Evolutionary conservation across 2,888 invertebrate species (phyloP), one percentile per base, ranked within the genome.

Genomic region (Bibio marci): DNA sequence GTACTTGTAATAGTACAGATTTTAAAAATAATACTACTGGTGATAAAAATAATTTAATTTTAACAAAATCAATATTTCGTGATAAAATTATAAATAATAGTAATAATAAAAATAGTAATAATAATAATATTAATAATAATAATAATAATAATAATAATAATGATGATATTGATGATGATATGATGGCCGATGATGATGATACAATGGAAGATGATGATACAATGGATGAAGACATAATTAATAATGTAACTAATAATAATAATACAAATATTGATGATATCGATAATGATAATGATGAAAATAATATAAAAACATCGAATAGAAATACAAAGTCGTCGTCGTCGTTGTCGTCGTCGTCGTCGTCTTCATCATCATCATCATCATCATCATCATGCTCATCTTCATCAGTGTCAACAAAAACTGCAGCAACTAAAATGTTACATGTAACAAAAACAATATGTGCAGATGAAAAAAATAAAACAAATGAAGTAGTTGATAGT

Each of bases 401-500:
- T 22, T 35, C 5, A 22, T 22, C 30, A 34, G 25, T 17, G 17
- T 14, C 26, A 19, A 35, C 6, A 40, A 38, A 14, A 42, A 43
- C 25, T 43, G 32, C 45, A 43, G 32, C 45, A 45, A 45, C 41
- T 43, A 46, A 42, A 38, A 38, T 35, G 17, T 39, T 22, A 40
- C 42, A 17, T 40, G 40, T 31, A 22, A 39, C 28, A 43, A 43
- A 14, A 40, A 41, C 11, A 42, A 43, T 5, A 19, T 7, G 7
- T 18, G 38, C 10, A 4, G 15, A 17, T 11, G 11, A 32, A 32
- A n/a, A 6, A 6, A 22, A 22, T 22, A 22, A 22, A 22, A 22
- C 30, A 12, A 17, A n/a, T 14, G 32, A 32, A 10, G 13, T 32
- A 11, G 32, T 10, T 32, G 61, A 62, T 41, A 61, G 62, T 39